Conservation (phyloP, 2,888 invertebrate species). For the Onthophagus sagittarius region DNA sequence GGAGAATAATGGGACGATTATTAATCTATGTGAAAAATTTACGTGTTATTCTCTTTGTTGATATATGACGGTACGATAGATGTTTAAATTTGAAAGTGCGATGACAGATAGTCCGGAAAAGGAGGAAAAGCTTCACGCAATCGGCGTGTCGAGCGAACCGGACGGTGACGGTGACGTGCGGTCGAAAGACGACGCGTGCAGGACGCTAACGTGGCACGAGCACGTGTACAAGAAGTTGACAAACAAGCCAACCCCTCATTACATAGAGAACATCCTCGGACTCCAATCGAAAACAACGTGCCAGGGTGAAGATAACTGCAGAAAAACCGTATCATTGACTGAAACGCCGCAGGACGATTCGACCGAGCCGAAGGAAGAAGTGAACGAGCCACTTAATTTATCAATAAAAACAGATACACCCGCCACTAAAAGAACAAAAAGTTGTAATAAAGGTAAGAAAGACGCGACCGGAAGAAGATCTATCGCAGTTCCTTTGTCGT, state of each 20-base stretch:
- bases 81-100: conserved; percentile 8
- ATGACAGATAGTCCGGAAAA: conserved; percentile 24
- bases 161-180: conserved; percentile 22
- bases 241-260: conserved; percentile 78
- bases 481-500: conserved; percentile 5
- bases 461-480: background rate
- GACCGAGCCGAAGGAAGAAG: conserved; percentile 29
- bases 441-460: background rate
- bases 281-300: conserved; percentile 30
- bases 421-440: conserved; percentile 33
- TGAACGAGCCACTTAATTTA: conserved; percentile 46
- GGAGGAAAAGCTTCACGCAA: background rate
- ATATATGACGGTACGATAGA: conserved; percentile 24
- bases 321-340: conserved; percentile 29
- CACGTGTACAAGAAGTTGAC: conserved; percentile 84
- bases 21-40: conserved; percentile 5
- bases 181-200: conserved; percentile 25
- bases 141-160: conserved; percentile 12
- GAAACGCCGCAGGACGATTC: conserved; percentile 15
- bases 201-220: conserved; percentile 70
- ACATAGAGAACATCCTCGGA: conserved; percentile 84
- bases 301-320: conserved; percentile 26
- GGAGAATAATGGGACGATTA: background rate
- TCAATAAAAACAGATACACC: conserved; percentile 42
- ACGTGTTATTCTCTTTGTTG: conserved; percentile 11